Evolutionary conservation across 1,140 invertebrate genomes (phyloP).

Genomic region (Brachionus calyciflorus): DNA sequence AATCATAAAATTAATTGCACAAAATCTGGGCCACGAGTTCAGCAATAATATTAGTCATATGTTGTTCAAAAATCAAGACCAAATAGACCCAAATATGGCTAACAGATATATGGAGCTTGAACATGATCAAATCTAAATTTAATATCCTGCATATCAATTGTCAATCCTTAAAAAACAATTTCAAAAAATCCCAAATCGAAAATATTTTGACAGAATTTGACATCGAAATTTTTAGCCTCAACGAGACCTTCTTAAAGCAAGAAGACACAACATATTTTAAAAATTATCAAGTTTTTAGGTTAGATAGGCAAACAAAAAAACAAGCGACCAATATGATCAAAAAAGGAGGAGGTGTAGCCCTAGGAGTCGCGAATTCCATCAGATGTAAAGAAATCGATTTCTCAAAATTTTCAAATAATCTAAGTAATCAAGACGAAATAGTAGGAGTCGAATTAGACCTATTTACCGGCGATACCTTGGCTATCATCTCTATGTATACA

Average conservation of each 20-base stretch:
- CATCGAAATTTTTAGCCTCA: constrained; percentile 15
- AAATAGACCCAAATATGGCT: constrained; percentile 29
- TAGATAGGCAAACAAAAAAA: not conserved
- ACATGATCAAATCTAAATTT: constrained; percentile 11
- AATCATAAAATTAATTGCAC: not conserved
- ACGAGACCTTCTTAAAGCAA: constrained; percentile 22
- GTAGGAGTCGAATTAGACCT: constrained; percentile 1
- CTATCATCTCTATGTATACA: constrained; percentile 12
- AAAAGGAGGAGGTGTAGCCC: constrained; percentile 22
- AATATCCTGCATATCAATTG: constrained; percentile 27
- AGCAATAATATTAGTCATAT: constrained; percentile 2
- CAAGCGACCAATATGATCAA: not conserved
- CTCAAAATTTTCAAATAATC: not conserved
- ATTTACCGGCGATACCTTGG: not conserved
- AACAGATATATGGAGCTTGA: constrained; percentile 18
- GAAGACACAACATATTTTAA: not conserved
- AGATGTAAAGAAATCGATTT: constrained; percentile 20
- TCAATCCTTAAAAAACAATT: constrained; percentile 27
- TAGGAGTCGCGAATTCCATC: not conserved
- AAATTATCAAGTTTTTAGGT: constrained; percentile 30
- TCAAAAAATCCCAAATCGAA: constrained; percentile 34
- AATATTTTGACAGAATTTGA: constrained; percentile 31
- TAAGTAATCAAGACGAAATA: constrained; percentile 17
- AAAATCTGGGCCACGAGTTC: constrained; percentile 23
- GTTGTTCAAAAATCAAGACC: constrained; percentile 26